phyloP scores from a whole-genome alignment of 2,113 vertebrate species.

The Corynorhinus townsendii region DNA sequence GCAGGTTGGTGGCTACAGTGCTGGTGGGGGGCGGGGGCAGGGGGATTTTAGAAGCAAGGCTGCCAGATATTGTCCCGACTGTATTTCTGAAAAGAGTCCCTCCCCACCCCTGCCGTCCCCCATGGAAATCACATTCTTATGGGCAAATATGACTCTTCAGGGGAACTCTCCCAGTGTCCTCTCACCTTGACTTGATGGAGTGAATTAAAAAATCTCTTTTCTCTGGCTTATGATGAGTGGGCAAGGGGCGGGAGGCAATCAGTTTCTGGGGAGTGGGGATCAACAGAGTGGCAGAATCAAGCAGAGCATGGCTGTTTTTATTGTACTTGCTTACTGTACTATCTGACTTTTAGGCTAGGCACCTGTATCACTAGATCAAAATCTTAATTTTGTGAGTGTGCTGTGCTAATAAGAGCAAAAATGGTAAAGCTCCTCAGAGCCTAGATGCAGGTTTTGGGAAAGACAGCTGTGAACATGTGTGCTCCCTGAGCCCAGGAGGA shows the following conservation, averaged over 20 bases:
- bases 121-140: neutral
- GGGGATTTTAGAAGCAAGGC: neutral
- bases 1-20: neutral
- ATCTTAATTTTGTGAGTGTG: neutral
- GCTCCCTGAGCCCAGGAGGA: neutral
- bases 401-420: neutral
- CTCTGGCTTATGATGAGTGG: neutral
- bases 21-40: neutral
- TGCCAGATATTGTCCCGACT: neutral
- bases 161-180: neutral
- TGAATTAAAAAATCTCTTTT: neutral
- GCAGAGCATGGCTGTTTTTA: neutral
- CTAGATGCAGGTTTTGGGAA: neutral
- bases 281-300: neutral
- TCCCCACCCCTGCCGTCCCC: rapidly evolving
- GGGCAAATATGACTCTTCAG: neutral
- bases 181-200: neutral
- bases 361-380: neutral
- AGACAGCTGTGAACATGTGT: neutral
- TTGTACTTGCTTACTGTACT: neutral
- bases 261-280: neutral
- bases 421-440: neutral
- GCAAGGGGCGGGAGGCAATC: neutral
- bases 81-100: neutral
- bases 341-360: neutral